A percentile compares a stretch with the other conserved stretches of the same genome.
These are phyloP conservation scores for Drosophila grimshawi DNA, from an alignment of 1,140 invertebrate species.

Conservation along the genomic window DNA sequence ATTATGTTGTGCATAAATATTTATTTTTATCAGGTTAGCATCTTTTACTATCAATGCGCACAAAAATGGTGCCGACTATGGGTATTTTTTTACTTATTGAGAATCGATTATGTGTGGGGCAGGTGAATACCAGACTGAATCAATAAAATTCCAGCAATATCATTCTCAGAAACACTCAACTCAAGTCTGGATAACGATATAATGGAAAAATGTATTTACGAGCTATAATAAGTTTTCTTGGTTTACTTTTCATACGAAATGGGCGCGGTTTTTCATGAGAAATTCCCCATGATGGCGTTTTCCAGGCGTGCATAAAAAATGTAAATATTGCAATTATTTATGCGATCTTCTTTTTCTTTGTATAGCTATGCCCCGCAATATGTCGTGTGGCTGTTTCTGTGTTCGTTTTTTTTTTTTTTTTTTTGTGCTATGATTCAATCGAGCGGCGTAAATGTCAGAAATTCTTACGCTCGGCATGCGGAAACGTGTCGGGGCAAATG, in stretches of 20 bases:
- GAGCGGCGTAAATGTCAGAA: conserved; percentile 43
- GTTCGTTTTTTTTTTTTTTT: neutral
- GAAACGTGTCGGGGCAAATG: conserved; percentile 34
- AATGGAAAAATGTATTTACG: neutral
- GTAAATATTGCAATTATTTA: conserved; percentile 46
- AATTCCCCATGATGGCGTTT: conserved; percentile 32
- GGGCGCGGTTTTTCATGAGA: conserved; percentile 20
- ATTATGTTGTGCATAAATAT: no score
- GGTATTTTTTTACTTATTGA: neutral
- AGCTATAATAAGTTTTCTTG: neutral
- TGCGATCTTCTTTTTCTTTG: conserved; percentile 15
- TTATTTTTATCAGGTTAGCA: no score
- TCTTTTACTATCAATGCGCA: no score
- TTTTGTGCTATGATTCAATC: conserved; percentile 27
- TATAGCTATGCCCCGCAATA: conserved; percentile 8
- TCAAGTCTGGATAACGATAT: conserved; percentile 6
- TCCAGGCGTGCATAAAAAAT: conserved; percentile 23
- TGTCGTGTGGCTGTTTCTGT: neutral
- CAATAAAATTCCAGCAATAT: conserved; percentile 1
- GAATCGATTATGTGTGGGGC: neutral
- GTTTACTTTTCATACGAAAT: conserved; percentile 21
- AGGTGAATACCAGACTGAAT: neutral
- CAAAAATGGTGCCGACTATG: neutral
- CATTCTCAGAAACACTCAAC: conserved; percentile 3
- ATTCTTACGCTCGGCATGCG: conserved; percentile 42